A percentile compares a stretch with the other conserved stretches of the same genome.
These are phyloP conservation scores for Apamea sordens DNA, from an alignment of 2,888 invertebrate species.

Conservation along the genomic window DNA sequence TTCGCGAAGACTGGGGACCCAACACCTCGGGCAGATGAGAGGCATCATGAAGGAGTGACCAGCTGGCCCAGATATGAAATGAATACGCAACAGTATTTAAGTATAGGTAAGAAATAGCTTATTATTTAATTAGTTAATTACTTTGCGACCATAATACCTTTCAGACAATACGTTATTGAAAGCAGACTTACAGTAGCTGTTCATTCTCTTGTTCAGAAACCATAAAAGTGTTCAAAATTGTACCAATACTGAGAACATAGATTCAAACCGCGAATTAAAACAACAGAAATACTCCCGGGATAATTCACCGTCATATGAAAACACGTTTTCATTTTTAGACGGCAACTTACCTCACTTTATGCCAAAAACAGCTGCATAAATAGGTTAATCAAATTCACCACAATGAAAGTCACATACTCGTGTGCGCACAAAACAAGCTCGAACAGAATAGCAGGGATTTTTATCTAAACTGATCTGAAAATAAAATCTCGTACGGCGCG, in stretches of 20 bases:
- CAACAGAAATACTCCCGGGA: neutral
- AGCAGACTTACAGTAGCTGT: too few species aligned
- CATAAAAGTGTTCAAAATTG: neutral
- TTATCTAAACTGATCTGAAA: conserved; percentile 63
- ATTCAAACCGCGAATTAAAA: neutral
- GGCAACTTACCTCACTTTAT: conserved; percentile 39
- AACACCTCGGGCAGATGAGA: conserved; percentile 88
- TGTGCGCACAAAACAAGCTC: conserved; percentile 48
- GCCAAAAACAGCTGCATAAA: conserved; percentile 54
- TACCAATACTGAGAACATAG: neutral
- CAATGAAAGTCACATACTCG: conserved; percentile 54
- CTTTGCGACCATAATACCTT: neutral
- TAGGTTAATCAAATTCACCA: conserved; percentile 57
- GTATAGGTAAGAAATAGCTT: conserved; percentile 91
- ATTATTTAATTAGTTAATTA: neutral
- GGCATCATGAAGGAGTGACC: conserved; percentile 89
- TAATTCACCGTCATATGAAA: conserved; percentile 9
- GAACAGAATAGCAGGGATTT: conserved; percentile 56
- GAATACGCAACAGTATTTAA: conserved; percentile 94
- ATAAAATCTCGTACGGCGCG: conserved; percentile 65
- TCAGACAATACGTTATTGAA: neutral
- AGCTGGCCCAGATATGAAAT: conserved; percentile 95
- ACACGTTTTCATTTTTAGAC: conserved; percentile 23
- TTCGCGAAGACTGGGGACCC: conserved; percentile 95
- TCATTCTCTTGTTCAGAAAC: neutral